Percentiles rank a stretch among this genome's conserved stretches.
Evolutionary conservation across 2,113 vertebrate species (phyloP).

Genomic region (Cathartes aura): DNA sequence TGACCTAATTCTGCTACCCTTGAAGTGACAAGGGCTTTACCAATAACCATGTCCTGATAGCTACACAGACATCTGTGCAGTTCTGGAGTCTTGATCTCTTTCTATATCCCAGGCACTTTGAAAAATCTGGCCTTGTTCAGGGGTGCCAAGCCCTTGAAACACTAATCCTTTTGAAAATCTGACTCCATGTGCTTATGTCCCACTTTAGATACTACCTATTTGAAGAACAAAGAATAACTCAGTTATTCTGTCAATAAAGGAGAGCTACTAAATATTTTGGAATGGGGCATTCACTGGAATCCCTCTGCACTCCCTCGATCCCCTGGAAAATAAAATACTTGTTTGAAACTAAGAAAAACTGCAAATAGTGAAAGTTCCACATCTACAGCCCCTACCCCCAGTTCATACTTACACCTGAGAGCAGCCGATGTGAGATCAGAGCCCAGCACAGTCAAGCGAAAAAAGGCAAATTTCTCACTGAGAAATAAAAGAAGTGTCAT

Average conservation of each 20-base stretch:
- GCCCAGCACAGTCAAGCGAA: fast-evolving
- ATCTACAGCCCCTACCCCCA: not conserved
- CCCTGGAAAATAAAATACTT: not conserved
- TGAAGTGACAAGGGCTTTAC: not conserved
- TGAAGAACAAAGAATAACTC: constrained; percentile 6
- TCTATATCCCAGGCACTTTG: not conserved
- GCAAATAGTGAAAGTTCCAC: not conserved
- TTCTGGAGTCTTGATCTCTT: not conserved
- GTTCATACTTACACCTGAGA: not conserved
- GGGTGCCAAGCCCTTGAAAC: not conserved
- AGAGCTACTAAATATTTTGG: not conserved
- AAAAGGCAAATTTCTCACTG: not conserved
- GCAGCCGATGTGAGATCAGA: not conserved
- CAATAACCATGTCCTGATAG: not conserved
- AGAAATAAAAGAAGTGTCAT: not conserved
- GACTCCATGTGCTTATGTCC: not conserved
- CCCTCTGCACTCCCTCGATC: not conserved
- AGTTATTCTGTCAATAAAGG: not conserved
- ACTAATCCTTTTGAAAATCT: not conserved
- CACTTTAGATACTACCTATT: not conserved
- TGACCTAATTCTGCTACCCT: constrained; percentile 1
- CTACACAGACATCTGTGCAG: not conserved
- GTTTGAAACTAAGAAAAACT: not conserved
- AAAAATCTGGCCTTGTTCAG: not conserved
- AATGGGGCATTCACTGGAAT: not conserved